Evolutionary conservation across 2,888 invertebrate species (phyloP).

Genomic region (Glaucopsyche alexis): DNA sequence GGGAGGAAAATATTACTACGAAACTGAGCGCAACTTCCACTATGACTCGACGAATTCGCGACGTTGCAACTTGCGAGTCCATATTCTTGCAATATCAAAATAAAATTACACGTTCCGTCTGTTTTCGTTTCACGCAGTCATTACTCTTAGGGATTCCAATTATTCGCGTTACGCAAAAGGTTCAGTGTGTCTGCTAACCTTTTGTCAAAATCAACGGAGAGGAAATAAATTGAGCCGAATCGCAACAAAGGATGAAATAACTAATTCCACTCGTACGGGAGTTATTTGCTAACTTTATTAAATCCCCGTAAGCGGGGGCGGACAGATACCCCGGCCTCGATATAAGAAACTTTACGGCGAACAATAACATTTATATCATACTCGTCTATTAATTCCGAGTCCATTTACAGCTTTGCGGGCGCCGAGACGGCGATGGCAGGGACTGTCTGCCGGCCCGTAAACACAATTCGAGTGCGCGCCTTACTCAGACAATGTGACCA

Average conservation of each 20-base stretch:
- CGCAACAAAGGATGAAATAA: conserved; percentile 17
- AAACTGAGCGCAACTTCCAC: conserved; percentile 62
- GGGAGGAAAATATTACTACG: conserved; percentile 57
- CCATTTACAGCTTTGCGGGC: conserved; percentile 67
- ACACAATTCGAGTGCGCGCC: conserved; percentile 2
- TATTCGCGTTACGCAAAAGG: conserved; percentile 15
- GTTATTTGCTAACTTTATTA: conserved; percentile 53
- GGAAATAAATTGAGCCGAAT: conserved; percentile 16
- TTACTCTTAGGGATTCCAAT: conserved; percentile 23
- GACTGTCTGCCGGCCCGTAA: conserved; percentile 21
- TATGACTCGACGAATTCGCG: conserved; percentile 60
- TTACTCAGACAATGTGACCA: conserved; percentile 8
- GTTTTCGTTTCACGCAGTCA: conserved; percentile 43
- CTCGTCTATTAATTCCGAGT: conserved; percentile 72
- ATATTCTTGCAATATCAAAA: conserved; percentile 62
- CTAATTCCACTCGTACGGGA: conserved; percentile 26
- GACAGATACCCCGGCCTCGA: conserved; percentile 59
- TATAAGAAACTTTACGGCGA: conserved; percentile 76
- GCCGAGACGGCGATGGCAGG: conserved; percentile 49
- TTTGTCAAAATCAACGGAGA: conserved; percentile 25
- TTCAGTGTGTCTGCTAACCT: conserved; percentile 13
- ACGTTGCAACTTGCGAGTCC: conserved; percentile 50
- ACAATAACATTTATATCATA: conserved; percentile 78
- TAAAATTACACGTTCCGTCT: conserved; percentile 57
- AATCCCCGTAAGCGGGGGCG: conserved; percentile 59